phyloP scores from a whole-genome alignment of 2,797 vertebrate species.

The Melanotaenia parkinsoni region DNA sequence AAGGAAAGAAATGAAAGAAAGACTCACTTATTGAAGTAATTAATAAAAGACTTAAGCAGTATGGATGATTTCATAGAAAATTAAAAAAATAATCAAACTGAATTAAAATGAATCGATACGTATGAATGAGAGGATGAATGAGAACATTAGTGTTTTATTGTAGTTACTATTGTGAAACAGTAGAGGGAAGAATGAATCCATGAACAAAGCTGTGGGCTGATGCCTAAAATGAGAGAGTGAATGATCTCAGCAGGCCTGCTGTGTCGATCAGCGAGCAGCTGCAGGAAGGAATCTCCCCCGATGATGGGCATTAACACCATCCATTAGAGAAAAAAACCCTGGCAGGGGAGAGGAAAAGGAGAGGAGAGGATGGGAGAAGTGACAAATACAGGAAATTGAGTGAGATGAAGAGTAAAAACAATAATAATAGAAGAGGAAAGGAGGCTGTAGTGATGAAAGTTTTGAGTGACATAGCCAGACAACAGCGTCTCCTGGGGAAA shows the following conservation, averaged over 20 bases:
- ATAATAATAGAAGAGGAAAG: constrained; percentile 25
- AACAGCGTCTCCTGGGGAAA: constrained; percentile 59
- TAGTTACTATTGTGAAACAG: neutral
- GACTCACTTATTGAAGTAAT: neutral
- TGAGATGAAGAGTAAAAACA: constrained; percentile 20
- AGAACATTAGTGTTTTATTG: neutral
- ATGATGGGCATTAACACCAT: constrained; percentile 60
- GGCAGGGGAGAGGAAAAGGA: neutral
- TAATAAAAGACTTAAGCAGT: neutral
- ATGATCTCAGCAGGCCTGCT: constrained; percentile 41
- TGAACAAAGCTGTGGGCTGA: constrained; percentile 12
- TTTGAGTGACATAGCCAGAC: constrained; percentile 58
- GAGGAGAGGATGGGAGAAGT: neutral
- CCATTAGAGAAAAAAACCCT: constrained; percentile 62
- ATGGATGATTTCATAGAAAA: neutral
- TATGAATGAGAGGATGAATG: neutral
- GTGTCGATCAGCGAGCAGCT: constrained; percentile 46
- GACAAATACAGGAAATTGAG: constrained; percentile 14
- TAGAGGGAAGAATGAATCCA: neutral
- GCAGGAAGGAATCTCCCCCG: constrained; percentile 59
- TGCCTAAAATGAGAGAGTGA: constrained; percentile 43
- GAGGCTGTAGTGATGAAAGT: constrained; percentile 40
- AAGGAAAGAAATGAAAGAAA: constrained; percentile 22
- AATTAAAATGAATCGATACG: neutral
- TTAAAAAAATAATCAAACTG: neutral